Percentiles rank a stretch among this genome's conserved stretches.
phyloP scores from a whole-genome alignment of 2,113 vertebrate genomes.

The Halichoerus grypus region DNA sequence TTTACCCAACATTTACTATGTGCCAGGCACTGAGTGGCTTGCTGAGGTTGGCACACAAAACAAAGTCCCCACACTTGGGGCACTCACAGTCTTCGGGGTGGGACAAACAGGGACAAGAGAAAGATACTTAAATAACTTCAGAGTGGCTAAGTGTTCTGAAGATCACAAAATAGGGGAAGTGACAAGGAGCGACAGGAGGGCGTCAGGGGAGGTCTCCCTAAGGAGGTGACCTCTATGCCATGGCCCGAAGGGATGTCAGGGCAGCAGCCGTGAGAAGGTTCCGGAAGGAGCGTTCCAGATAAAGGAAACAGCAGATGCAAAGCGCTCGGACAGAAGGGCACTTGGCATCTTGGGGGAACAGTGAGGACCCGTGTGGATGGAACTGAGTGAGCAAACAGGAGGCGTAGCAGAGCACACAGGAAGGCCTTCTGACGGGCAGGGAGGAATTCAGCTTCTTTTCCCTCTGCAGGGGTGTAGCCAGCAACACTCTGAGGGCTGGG shows the following conservation, averaged over 20 bases:
- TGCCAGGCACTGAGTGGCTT: background rate
- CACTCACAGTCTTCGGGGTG: rapidly evolving
- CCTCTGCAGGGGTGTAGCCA: background rate
- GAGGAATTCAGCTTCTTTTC: background rate
- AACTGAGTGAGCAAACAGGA: background rate
- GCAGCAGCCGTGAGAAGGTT: background rate
- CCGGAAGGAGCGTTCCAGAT: background rate
- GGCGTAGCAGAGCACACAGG: background rate
- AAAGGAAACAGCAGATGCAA: background rate
- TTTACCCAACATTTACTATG: background rate
- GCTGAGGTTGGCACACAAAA: background rate
- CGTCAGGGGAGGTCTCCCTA: too few relatives aligned
- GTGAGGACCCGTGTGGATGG: background rate
- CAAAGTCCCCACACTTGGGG: background rate
- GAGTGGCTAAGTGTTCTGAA: background rate
- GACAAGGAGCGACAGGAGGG: background rate
- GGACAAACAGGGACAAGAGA: background rate
- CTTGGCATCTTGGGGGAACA: rapidly evolving
- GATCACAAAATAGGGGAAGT: background rate
- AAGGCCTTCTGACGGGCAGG: background rate
- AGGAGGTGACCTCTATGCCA: background rate
- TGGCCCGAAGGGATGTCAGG: background rate
- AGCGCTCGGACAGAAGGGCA: background rate
- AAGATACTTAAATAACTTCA: background rate
- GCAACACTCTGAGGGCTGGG: too few relatives aligned